phyloP scores from a whole-genome alignment of 2,113 vertebrate genomes.

The human (Homo sapiens) region DNA sequence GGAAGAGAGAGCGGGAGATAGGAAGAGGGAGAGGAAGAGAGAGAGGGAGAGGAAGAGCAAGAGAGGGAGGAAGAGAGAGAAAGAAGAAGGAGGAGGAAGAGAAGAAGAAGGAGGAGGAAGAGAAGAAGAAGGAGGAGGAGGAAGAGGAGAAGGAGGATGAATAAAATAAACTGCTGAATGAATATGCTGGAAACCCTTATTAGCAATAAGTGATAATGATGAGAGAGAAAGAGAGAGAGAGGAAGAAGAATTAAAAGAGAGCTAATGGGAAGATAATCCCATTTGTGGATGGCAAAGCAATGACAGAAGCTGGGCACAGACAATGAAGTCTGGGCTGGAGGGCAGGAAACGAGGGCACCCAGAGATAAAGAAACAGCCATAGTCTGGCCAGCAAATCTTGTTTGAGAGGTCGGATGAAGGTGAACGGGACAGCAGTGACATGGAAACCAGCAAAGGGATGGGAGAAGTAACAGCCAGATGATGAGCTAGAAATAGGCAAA shows the following conservation, averaged over 20 bases:
- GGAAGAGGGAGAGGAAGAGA: too few relatives aligned
- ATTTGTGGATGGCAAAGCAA: constrained; percentile 56
- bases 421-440: not conserved
- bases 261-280: constrained; percentile 70
- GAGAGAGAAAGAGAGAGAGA: not conserved
- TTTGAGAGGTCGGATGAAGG: constrained; percentile 33
- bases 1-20: too few relatives aligned
- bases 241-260: not conserved
- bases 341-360: not conserved
- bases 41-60: too few relatives aligned
- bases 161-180: not conserved
- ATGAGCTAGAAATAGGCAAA: not conserved
- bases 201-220: not conserved
- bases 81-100: too few relatives aligned
- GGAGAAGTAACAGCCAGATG: not conserved
- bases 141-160: not conserved
- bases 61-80: too few relatives aligned
- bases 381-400: not conserved
- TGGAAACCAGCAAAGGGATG: not conserved
- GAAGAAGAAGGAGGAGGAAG: too few relatives aligned
- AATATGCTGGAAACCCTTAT: not conserved
- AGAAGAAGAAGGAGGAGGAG: too few relatives aligned
- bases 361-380: constrained; percentile 30
- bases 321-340: not conserved
- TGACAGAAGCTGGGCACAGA: constrained; percentile 41